These are phyloP conservation scores for Polyergus mexicanus DNA, from an alignment of 1,140 invertebrate species.

Conservation along the genomic window DNA sequence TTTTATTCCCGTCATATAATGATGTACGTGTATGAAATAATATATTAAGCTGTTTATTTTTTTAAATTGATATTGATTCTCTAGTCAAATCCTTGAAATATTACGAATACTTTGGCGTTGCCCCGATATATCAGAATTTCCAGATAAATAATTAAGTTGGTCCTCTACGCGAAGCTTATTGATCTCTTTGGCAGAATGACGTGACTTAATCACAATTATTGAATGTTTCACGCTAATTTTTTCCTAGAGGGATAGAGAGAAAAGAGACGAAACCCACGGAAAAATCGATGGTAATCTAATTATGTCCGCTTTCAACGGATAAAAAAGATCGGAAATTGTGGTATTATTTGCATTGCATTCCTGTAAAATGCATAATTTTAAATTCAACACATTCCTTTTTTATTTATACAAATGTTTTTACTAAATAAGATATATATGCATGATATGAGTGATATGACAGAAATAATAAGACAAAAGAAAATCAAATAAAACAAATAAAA, in stretches of 20 bases:
- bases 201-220: conserved; percentile 19
- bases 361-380: not conserved
- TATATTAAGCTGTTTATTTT: not conserved
- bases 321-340: conserved; percentile 5
- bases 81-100: not conserved
- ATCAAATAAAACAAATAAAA: not conserved
- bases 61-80: not conserved
- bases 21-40: not conserved
- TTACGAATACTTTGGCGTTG: not conserved
- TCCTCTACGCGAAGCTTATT: conserved; percentile 10
- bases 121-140: not conserved
- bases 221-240: conserved; percentile 43
- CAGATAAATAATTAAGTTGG: conserved; percentile 17
- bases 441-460: too few species aligned
- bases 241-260: not conserved
- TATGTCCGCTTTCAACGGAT: conserved; percentile 18
- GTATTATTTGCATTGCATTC: not conserved
- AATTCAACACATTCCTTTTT: not conserved
- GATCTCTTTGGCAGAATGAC: conserved; percentile 17
- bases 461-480: not conserved
- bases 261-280: not conserved
- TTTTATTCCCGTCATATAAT: not conserved
- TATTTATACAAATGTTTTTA: not conserved
- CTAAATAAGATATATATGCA: not conserved
- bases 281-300: conserved; percentile 31